Conservation (phyloP, 2,797 vertebrate genomes). For the Melanotaenia maccullochi region DNA sequence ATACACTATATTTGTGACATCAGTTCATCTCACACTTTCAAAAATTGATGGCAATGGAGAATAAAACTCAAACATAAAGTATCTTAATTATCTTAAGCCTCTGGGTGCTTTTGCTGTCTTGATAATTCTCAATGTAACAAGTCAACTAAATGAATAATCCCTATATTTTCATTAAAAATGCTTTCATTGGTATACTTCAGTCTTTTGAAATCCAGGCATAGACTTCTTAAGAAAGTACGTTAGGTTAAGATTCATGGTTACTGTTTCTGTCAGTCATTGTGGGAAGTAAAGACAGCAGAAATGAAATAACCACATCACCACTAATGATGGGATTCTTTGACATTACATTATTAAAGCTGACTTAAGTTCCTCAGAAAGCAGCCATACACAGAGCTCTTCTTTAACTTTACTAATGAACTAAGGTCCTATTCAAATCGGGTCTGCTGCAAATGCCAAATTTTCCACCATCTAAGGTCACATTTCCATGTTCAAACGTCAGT, state of each 20-base stretch:
- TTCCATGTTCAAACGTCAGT: conserved; percentile 79
- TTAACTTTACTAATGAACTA: conserved; percentile 79
- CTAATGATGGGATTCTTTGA: conserved; percentile 75
- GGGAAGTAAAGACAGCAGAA: conserved; percentile 46
- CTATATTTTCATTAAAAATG: conserved; percentile 25
- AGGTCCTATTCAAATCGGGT: conserved; percentile 73
- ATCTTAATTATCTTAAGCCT: conserved; percentile 40
- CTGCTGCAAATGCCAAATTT: conserved; percentile 78
- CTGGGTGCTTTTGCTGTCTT: conserved; percentile 30
- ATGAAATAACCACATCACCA: conserved; percentile 58
- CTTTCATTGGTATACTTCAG: conserved; percentile 11
- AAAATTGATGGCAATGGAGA: neutral
- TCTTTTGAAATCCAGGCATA: neutral
- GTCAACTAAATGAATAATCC: conserved; percentile 25
- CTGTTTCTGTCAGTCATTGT: conserved; percentile 62
- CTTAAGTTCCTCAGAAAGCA: conserved; percentile 38
- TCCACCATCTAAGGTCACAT: conserved; percentile 79
- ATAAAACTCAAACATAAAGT: neutral
- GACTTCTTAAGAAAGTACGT: conserved; percentile 20
- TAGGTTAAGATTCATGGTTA: conserved; percentile 50
- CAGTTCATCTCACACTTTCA: neutral
- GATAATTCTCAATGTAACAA: conserved; percentile 31
- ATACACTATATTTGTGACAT: neutral
- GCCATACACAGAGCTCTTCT: conserved; percentile 49
- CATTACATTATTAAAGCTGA: conserved; percentile 64